Base-by-base conservation (phyloP, 37 sponge, comb jelly and placozoan species). In the Dysidea cf. avara region DNA sequence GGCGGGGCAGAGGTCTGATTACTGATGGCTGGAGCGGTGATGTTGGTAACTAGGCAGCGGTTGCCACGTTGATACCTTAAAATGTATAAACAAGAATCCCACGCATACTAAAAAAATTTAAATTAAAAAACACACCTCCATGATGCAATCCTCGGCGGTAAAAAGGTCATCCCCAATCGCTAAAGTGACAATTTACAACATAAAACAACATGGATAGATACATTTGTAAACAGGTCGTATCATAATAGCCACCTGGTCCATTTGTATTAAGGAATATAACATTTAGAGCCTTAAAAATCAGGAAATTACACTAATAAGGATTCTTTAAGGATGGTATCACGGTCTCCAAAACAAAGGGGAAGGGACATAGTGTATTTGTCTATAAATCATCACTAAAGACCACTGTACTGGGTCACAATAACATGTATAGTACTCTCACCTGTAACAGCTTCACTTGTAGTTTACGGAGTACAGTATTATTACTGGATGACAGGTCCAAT, bases 391-490 rank as follows among this genome's bases (percentile, higher is more conserved):
- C n/a, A n/a, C n/a, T n/a, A n/a, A n/a, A n/a, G n/a, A n/a, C n/a
- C n/a, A n/a, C n/a, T n/a, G n/a, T n/a, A 56, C 20, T 24, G 37
- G 61, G 3, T 32, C 9, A 22, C 7, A 33, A 9, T 33, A 2
- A 53, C 25, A 78, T 39, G 12, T 48, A 20, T 35, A 43, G 24
- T 2, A 63, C 76, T 30, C 43, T 67, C 26, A 82, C 87, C 84
- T 96, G 97, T 26, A 74, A 76, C 0, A 98, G 77, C 52, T 98
- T 98, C 31, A 84, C 75, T 61, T 86, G 71, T 25, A 87, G 74
- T 61, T 98, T 98, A 34, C 95, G 82, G 31, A 98, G 87, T 24
- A 85, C 73, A 48, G 88, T 86, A 57, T 90, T 93, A 43, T 60
- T 21, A 61, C 68, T 77, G 38, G 52, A 3, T 28, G 69, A 28